Conservation (phyloP, 2,113 vertebrate genomes). For the Cyprinodon brontotheroides region DNA sequence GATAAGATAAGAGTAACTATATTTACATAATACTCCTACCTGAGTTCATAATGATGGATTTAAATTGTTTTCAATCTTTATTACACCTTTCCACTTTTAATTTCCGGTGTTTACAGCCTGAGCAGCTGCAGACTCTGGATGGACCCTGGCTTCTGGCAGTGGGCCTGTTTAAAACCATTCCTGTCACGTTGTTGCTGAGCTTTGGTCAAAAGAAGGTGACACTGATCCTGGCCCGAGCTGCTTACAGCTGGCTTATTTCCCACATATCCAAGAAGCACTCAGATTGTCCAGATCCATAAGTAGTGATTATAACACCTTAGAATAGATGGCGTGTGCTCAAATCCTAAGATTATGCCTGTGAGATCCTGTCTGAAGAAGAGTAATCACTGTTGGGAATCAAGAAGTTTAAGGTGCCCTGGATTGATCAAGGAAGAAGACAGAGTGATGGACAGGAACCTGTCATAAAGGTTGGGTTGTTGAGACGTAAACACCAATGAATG, state of each 20-base stretch:
- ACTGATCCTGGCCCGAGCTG: background rate
- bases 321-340: background rate
- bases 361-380: background rate
- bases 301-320: background rate
- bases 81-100: background rate
- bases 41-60: background rate
- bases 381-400: background rate
- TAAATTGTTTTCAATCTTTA: background rate
- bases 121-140: background rate
- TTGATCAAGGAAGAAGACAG: background rate
- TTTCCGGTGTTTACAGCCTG: slow-evolving; percentile 11
- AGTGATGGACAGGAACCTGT: no score
- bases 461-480: background rate
- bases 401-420: background rate
- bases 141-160: background rate
- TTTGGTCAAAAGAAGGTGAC: slow-evolving; percentile 22
- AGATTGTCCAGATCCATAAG: background rate
- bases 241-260: slow-evolving; percentile 16
- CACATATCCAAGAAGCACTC: slow-evolving; percentile 5
- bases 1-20: background rate
- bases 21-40: background rate
- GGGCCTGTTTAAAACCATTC: slow-evolving; percentile 10
- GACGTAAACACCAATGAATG: background rate
- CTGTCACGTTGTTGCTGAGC: slow-evolving; percentile 23
- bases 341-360: background rate